A percentile compares a stretch with the other conserved stretches of the same genome.
phyloP scores from a whole-genome alignment of 30 jellyfish, hydroid and myxozoan genomes.

The Clytia hemisphaerica region DNA sequence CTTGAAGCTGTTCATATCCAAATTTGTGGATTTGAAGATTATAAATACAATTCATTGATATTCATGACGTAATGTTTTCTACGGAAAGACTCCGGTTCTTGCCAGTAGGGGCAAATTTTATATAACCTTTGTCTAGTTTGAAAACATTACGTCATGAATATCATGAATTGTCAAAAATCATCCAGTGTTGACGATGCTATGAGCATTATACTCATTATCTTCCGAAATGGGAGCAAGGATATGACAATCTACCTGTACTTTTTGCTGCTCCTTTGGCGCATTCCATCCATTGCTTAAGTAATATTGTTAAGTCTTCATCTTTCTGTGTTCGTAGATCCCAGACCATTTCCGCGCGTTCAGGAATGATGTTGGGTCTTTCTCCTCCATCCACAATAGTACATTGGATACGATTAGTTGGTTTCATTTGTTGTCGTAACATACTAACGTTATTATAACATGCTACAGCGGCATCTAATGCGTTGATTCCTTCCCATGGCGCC shows the following conservation, averaged over 20 bases:
- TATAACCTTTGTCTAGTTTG: too few species aligned
- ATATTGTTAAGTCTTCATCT: constrained; percentile 34
- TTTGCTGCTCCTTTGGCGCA: constrained; percentile 79
- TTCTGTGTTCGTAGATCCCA: constrained; percentile 48
- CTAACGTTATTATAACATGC: constrained; percentile 64
- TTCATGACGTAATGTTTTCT: too few species aligned
- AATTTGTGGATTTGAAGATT: too few species aligned
- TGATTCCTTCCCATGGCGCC: constrained; percentile 85
- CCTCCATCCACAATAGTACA: constrained; percentile 82
- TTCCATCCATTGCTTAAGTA: constrained; percentile 30
- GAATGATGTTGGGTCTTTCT: constrained; percentile 66
- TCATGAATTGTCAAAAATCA: too few species aligned
- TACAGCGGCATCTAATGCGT: constrained; percentile 89
- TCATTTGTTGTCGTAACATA: constrained; percentile 85
- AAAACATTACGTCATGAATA: too few species aligned
- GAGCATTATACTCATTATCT: too few species aligned
- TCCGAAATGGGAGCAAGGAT: too few species aligned
- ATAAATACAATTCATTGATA: too few species aligned
- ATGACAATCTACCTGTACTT: constrained; percentile 56
- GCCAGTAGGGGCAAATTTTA: too few species aligned
- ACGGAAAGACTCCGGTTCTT: too few species aligned
- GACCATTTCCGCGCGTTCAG: constrained; percentile 44
- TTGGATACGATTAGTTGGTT: constrained; percentile 59
- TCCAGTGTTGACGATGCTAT: too few species aligned
- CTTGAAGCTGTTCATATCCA: too few species aligned